These are phyloP conservation scores for Triplophysa rosa DNA, from an alignment of 2,113 vertebrate species.

Conservation along the genomic window DNA sequence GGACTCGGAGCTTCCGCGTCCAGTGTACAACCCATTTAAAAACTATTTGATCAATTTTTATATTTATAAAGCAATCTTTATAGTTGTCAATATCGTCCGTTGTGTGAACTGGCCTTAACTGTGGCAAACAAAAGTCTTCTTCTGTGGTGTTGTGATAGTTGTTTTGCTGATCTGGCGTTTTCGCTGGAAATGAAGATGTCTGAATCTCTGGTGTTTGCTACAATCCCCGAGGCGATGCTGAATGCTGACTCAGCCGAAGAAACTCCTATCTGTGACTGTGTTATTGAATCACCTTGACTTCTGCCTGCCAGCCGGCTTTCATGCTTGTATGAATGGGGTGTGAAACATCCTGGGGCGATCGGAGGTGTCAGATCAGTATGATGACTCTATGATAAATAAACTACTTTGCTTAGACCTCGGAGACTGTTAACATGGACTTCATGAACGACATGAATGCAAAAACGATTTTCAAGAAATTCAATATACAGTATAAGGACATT, in stretches of 20 bases:
- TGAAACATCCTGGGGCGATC: conserved; percentile 20
- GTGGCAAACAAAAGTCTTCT: neutral
- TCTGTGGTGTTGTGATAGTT: neutral
- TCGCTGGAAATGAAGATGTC: conserved; percentile 2
- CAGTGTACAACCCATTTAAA: too few species aligned
- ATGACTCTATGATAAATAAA: neutral
- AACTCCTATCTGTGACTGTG: conserved; percentile 32
- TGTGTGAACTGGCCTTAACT: neutral
- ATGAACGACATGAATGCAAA: neutral
- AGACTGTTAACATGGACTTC: neutral
- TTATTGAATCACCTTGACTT: conserved; percentile 41
- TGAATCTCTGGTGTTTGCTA: conserved; percentile 1
- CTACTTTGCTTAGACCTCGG: neutral
- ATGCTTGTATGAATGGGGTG: conserved; percentile 25
- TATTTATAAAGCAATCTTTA: too few species aligned
- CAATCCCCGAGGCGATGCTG: conserved; percentile 25
- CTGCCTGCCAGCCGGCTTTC: conserved; percentile 19
- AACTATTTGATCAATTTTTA: too few species aligned
- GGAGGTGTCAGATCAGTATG: neutral
- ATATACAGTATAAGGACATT: too few species aligned
- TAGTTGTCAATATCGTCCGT: too few species aligned
- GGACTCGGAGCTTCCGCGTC: too few species aligned
- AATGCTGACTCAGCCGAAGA: conserved; percentile 40
- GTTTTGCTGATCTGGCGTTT: conserved; percentile 1
- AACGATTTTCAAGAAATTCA: neutral